Conservation (phyloP, 2,797 vertebrate genomes). For the Phaenicophaeus curvirostris region DNA sequence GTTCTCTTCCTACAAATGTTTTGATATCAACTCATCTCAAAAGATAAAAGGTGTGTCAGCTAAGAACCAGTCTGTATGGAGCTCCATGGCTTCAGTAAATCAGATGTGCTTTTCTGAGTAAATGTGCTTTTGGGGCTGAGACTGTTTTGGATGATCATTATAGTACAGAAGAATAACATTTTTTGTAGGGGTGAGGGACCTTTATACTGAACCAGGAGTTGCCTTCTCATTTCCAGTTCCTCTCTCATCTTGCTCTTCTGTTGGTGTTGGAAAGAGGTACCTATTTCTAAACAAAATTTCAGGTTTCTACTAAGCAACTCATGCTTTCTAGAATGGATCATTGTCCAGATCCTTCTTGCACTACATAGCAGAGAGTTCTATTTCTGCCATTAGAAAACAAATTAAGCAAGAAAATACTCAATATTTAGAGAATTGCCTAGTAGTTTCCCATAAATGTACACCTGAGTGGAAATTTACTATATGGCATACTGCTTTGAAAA, state of each 20-base stretch:
- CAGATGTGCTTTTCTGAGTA: background rate
- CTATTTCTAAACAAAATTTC: background rate
- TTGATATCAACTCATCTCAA: background rate
- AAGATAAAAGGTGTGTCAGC: background rate
- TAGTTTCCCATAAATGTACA: background rate
- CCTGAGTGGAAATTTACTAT: background rate
- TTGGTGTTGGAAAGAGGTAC: background rate
- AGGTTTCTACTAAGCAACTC: background rate
- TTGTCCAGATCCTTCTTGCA: background rate
- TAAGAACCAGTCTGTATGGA: background rate
- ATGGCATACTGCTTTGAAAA: background rate
- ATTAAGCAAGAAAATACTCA: background rate
- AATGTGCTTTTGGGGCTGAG: background rate
- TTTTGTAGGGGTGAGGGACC: background rate
- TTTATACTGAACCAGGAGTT: background rate
- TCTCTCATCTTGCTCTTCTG: background rate
- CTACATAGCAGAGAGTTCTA: background rate
- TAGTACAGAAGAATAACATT: background rate
- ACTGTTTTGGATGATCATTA: background rate
- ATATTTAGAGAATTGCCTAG: background rate
- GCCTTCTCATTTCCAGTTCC: background rate
- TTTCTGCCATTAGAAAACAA: slow-evolving; percentile 42
- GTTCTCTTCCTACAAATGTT: background rate
- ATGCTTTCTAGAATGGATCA: slow-evolving; percentile 8
- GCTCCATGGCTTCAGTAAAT: background rate